Evolutionary conservation across 2,113 vertebrate genomes (phyloP).

Genomic region (Odobenus rosmarus): DNA sequence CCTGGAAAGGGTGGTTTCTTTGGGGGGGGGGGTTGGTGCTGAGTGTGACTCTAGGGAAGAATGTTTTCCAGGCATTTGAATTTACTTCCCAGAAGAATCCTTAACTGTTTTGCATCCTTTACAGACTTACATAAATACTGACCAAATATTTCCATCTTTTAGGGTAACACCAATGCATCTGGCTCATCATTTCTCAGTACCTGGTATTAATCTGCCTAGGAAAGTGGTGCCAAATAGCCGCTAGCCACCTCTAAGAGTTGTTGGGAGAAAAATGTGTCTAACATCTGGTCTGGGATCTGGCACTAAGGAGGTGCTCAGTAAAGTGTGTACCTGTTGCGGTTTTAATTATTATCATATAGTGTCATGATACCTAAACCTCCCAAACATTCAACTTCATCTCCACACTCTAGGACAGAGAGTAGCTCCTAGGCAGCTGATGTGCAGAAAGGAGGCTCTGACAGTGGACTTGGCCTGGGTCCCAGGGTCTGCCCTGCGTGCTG

Average conservation of each 20-base stretch:
- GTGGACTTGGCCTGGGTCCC: accelerated
- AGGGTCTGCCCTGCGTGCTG: not conserved
- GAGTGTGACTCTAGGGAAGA: not conserved
- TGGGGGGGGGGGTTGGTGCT: not conserved
- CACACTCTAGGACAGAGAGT: not conserved
- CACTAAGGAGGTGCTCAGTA: not conserved
- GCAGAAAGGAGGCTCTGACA: not conserved
- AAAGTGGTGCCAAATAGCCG: not conserved
- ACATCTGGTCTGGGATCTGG: not conserved
- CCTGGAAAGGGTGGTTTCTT: not conserved
- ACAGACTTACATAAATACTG: not conserved
- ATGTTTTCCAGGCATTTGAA: not conserved
- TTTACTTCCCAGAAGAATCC: not conserved
- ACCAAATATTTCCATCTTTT: not conserved
- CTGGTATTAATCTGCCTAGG: not conserved
- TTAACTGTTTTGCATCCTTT: not conserved
- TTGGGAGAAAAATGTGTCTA: not conserved
- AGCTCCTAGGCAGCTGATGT: not conserved
- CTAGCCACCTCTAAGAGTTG: not conserved
- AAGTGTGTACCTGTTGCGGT: not conserved
- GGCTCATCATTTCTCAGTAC: not conserved
- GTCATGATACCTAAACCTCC: not conserved
- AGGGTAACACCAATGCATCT: not conserved
- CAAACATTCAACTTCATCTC: not conserved
- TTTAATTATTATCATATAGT: not conserved